phyloP scores from a whole-genome alignment of 2,888 invertebrate genomes.

The Euphydryas editha region DNA sequence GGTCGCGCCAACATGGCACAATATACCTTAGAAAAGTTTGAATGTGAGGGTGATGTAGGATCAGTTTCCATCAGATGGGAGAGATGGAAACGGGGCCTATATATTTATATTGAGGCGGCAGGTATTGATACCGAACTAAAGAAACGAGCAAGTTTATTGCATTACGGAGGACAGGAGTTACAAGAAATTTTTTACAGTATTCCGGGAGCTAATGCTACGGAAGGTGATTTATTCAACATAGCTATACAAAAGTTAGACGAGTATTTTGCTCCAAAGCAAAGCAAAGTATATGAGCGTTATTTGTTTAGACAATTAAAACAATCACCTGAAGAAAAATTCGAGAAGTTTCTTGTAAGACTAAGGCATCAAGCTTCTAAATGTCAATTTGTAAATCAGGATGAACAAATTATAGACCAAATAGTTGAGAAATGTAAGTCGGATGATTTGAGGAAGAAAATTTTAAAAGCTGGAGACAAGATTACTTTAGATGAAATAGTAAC shows the following conservation, averaged over 20 bases:
- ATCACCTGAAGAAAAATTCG: constrained; percentile 40
- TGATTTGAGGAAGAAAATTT: constrained; percentile 40
- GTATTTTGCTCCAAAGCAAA: constrained; percentile 26
- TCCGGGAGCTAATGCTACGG: neutral
- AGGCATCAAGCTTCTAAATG: constrained; percentile 28
- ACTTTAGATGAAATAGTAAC: constrained; percentile 39
- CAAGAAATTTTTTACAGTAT: neutral
- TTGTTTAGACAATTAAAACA: constrained; percentile 30
- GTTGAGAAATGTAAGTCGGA: constrained; percentile 29
- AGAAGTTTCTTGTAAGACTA: constrained; percentile 46
- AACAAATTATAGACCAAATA: constrained; percentile 37
- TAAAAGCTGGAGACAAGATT: constrained; percentile 35
- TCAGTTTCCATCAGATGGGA: neutral
- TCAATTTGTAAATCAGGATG: constrained; percentile 19
- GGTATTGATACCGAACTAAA: neutral
- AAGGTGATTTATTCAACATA: constrained; percentile 15
- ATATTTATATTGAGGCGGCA: neutral
- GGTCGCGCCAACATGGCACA: neutral
- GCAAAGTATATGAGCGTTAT: constrained; percentile 33
- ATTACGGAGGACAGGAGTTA: neutral
- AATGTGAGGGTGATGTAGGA: neutral
- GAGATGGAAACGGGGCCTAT: neutral
- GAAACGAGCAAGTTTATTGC: neutral
- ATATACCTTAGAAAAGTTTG: neutral
- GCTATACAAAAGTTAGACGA: constrained; percentile 20